Evolutionary conservation across 2,797 vertebrate genomes (phyloP), one percentile per base, ranked within the genome.

Genomic region (Argyrosomus regius): DNA sequence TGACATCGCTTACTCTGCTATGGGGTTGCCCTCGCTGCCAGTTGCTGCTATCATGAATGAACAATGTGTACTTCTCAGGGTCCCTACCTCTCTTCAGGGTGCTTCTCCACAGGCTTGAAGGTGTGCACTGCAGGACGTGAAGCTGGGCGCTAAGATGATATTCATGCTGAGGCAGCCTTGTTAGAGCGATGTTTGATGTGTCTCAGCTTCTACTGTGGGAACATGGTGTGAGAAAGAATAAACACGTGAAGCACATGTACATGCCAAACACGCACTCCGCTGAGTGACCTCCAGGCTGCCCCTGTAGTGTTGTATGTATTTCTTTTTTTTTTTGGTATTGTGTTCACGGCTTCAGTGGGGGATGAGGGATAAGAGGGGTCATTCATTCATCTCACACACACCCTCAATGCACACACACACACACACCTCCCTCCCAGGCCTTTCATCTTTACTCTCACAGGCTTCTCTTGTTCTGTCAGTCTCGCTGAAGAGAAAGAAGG

Each of bases 381-480:
- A 93, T 92, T 95, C 93, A 94, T 93, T 89, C 85, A 89, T 76
- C 59, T 69, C 77, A 18, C 75, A 68, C 78, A 80, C 82, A 75
- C 72, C 43, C 43, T 45, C 4, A 45, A 73, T 56, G 35, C 76
- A 74, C 76, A 81, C 80, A 75, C 66, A 74, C 83, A 77, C 88
- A 84, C 78, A 64, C 82, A 80, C 90, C 84, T 84, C 91, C 85
- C 84, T 81, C 77, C 16, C 78, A 84, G 90, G 87, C 83, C 94
- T 95, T 94, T 94, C 93, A 94, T 95, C 93, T 95, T 91, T 83
- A 86, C 92, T 90, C 90, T 93, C 93, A 95, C 94, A 95, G 93
- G 87, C 92, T 72, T 91, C 93, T 94, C 94, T 94, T 95, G 93
- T 94, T 94, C 92, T 82, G 90, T 88, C 88, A 81, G 91, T 91